These are phyloP conservation scores for Protaetia brevitarsis DNA, from an alignment of 1,140 invertebrate genomes.

Conservation along the genomic window DNA sequence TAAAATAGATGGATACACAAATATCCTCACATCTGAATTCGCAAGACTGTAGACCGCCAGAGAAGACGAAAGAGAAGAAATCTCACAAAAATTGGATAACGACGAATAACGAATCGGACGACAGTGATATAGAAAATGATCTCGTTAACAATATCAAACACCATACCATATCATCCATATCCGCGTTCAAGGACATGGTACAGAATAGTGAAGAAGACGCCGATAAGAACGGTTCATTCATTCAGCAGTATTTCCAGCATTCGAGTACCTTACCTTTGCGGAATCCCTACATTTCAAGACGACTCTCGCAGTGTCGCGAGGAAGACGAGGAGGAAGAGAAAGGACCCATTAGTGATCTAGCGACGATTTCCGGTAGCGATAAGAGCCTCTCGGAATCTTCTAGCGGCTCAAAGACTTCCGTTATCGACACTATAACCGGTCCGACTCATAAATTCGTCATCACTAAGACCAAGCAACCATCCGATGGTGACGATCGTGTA, in stretches of 20 bases:
- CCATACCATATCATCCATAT: slow-evolving; percentile 64
- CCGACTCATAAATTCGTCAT: slow-evolving; percentile 48
- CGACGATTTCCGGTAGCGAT: slow-evolving; percentile 41
- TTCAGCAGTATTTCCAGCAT: slow-evolving; percentile 70
- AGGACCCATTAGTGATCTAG: slow-evolving; percentile 42
- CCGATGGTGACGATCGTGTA: slow-evolving; percentile 13
- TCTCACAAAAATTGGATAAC: slow-evolving; percentile 10
- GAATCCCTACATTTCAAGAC: slow-evolving; percentile 50
- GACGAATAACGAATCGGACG: slow-evolving; percentile 44
- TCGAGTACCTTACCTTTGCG: slow-evolving; percentile 53
- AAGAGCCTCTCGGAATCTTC: slow-evolving; percentile 44
- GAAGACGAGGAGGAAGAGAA: slow-evolving; percentile 75
- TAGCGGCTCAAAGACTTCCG: slow-evolving; percentile 44
- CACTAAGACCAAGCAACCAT: slow-evolving; percentile 42
- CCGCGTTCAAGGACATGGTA: slow-evolving; percentile 59
- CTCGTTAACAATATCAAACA: slow-evolving; percentile 64
- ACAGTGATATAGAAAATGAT: slow-evolving; percentile 63
- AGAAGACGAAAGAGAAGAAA: slow-evolving; percentile 3
- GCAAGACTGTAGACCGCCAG: background rate
- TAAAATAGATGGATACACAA: slow-evolving; percentile 31
- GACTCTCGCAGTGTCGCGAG: slow-evolving; percentile 75
- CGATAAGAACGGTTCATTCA: slow-evolving; percentile 56
- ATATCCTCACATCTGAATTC: slow-evolving; percentile 27
- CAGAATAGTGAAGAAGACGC: slow-evolving; percentile 50
- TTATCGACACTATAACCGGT: slow-evolving; percentile 45